Percentiles rank a stretch among this genome's conserved stretches.
These are phyloP conservation scores for Menidia beryllina DNA, from an alignment of 2,113 vertebrate genomes.

Conservation along the genomic window DNA sequence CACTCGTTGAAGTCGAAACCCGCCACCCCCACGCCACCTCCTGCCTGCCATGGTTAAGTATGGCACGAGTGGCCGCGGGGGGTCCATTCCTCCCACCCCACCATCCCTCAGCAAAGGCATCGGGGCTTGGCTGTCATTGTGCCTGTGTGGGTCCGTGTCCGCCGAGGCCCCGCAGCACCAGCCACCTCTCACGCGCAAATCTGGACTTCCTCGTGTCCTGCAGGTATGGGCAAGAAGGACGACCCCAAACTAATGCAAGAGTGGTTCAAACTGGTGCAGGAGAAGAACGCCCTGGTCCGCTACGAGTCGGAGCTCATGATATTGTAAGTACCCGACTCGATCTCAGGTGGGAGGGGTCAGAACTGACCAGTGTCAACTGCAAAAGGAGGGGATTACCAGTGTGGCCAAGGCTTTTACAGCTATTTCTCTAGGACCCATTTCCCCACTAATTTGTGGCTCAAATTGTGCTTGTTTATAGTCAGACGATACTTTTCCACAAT, in stretches of 20 bases:
- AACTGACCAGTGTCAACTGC: neutral
- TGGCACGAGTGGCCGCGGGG: conserved; percentile 33
- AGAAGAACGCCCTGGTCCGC: conserved; percentile 98
- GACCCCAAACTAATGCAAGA: conserved; percentile 99
- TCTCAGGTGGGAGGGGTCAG: neutral
- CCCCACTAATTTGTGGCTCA: neutral
- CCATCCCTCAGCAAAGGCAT: conserved; percentile 70
- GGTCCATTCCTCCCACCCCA: conserved; percentile 57
- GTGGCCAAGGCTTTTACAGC: neutral
- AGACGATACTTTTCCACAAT: neutral
- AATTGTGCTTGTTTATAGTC: neutral
- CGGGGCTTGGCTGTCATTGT: conserved; percentile 80
- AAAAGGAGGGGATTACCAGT: neutral
- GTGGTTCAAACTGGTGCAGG: conserved; percentile 98
- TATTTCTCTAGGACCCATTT: neutral
- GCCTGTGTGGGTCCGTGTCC: conserved; percentile 65
- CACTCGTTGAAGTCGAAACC: conserved; percentile 44
- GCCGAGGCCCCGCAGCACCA: too few relatives aligned
- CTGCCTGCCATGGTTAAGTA: conserved; percentile 38
- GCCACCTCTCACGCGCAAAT: conserved; percentile 45
- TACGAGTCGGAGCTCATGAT: conserved; percentile 99
- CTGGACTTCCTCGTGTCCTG: conserved; percentile 41
- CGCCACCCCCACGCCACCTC: conserved; percentile 69
- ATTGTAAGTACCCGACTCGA: conserved; percentile 87
- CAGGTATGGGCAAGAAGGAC: conserved; percentile 99